Conservation (phyloP, 2,888 invertebrate species). For the Hofmannophila pseudospretella region DNA sequence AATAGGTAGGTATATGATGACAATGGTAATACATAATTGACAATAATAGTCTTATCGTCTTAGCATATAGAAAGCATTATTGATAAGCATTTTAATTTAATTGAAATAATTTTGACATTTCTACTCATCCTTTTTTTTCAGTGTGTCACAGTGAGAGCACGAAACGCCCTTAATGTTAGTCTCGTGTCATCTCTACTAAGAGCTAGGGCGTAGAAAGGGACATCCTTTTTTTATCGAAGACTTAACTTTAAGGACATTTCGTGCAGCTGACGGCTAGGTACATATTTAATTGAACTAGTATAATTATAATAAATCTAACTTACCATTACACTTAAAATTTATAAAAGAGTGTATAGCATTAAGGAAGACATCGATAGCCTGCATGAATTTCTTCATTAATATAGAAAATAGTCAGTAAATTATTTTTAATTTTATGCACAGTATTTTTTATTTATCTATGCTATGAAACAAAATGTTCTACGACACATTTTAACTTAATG, state of each 20-base stretch:
- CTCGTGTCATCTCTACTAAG: too few relatives aligned
- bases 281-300: slow-evolving; percentile 9
- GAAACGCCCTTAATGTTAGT: too few relatives aligned
- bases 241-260: too few relatives aligned
- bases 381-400: slow-evolving; percentile 65
- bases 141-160: too few relatives aligned
- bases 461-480: background rate
- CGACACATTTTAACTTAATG: slow-evolving; percentile 4
- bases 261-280: too few relatives aligned
- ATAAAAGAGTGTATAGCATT: slow-evolving; percentile 75
- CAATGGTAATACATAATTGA: slow-evolving; percentile 6
- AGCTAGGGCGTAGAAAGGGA: too few relatives aligned
- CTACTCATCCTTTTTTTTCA: too few relatives aligned
- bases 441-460: slow-evolving; percentile 2
- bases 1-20: too few relatives aligned
- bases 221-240: too few relatives aligned
- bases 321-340: slow-evolving; percentile 58
- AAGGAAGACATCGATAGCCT: slow-evolving; percentile 78
- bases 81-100: background rate
- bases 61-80: slow-evolving; percentile 1
- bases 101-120: slow-evolving; percentile 4
- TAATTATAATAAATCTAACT: slow-evolving; percentile 39
- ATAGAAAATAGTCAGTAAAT: slow-evolving; percentile 48
- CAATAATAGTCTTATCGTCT: slow-evolving; percentile 1
- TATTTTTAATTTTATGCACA: slow-evolving; percentile 16